Percentiles rank a stretch among this genome's conserved stretches.
Evolutionary conservation across 2,797 vertebrate genomes (phyloP).

Genomic region (Psittacula echo): DNA sequence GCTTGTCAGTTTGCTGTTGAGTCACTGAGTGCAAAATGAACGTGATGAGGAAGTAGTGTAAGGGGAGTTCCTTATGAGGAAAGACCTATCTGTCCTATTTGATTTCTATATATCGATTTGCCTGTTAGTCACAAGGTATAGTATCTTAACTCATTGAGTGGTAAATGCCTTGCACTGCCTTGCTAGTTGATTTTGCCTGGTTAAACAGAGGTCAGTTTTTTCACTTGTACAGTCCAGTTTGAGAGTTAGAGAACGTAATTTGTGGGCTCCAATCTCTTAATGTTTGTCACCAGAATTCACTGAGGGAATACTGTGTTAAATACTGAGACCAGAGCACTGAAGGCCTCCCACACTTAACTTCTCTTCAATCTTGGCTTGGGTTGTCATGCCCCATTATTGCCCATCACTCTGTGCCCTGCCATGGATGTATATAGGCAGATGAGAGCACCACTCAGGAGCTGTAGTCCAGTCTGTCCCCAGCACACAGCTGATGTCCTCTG

Average conservation of each 20-base stretch:
- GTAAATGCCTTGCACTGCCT: background rate
- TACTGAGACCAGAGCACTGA: background rate
- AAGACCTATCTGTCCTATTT: background rate
- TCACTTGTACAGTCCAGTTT: background rate
- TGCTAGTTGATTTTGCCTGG: background rate
- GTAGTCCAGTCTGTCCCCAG: background rate
- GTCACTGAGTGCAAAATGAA: background rate
- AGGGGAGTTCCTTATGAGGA: background rate
- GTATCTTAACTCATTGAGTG: background rate
- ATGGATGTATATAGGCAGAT: fast-evolving
- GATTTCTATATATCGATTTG: background rate
- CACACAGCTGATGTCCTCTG: background rate
- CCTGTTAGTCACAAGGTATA: background rate
- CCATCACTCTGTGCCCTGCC: background rate
- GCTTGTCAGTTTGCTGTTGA: background rate
- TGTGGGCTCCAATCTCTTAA: background rate
- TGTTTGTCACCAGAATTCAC: background rate
- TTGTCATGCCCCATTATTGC: background rate
- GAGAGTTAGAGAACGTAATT: background rate
- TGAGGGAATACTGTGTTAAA: background rate
- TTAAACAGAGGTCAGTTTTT: background rate
- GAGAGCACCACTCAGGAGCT: background rate
- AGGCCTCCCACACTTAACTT: background rate
- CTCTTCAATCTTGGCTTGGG: background rate
- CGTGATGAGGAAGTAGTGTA: background rate